Evolutionary conservation across 92 coral and sea anemone species (phyloP).

Genomic region (Epizoanthus scotinus): DNA sequence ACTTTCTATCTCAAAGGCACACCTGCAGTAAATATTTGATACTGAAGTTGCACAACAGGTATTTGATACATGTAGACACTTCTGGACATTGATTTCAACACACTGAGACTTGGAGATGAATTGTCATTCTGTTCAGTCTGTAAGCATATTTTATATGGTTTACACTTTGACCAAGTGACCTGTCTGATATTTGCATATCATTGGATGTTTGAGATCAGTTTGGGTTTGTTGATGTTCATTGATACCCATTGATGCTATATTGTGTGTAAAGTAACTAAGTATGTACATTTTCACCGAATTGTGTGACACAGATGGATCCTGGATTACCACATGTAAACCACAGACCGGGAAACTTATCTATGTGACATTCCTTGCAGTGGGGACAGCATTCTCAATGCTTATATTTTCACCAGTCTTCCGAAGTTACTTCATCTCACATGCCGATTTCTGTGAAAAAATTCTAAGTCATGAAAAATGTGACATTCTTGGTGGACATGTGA

Average conservation of each 20-base stretch:
- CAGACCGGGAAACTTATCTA: slow-evolving; percentile 73
- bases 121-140: no score
- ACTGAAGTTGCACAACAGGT: slow-evolving; percentile 3
- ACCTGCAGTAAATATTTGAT: slow-evolving; percentile 16
- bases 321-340: slow-evolving; percentile 56
- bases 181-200: no score
- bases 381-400: slow-evolving; percentile 66
- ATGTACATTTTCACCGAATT: slow-evolving; percentile 8
- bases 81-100: background rate
- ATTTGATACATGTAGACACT: background rate
- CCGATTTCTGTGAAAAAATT: slow-evolving; percentile 69
- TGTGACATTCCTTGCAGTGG: slow-evolving; percentile 64
- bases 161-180: no score
- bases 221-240: background rate
- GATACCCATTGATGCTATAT: background rate
- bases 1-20: background rate
- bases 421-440: slow-evolving; percentile 58
- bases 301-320: slow-evolving; percentile 25
- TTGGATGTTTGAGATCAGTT: background rate
- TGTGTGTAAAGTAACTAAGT: background rate
- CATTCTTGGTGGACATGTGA: slow-evolving; percentile 76
- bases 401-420: slow-evolving; percentile 66
- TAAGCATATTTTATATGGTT: no score
- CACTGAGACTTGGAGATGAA: no score
- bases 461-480: slow-evolving; percentile 84